Percentiles rank a stretch among this genome's conserved stretches.
Evolutionary conservation across 2,113 vertebrate species (phyloP).

Genomic region (Phrynosoma blainvillii): DNA sequence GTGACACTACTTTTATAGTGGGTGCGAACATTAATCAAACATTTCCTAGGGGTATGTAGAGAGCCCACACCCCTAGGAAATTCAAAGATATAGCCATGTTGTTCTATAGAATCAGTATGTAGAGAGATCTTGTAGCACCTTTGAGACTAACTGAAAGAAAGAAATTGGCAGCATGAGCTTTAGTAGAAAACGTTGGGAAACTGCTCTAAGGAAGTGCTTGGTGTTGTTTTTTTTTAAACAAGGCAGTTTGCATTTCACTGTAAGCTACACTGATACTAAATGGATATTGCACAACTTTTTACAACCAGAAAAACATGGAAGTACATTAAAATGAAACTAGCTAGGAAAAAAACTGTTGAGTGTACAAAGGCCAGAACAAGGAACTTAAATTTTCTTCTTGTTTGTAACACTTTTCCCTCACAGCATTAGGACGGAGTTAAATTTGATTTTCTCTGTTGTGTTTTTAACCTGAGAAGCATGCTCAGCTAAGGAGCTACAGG

Average conservation of each 20-base stretch:
- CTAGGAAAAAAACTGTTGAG: background rate
- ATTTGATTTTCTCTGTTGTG: background rate
- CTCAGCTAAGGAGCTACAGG: background rate
- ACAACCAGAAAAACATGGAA: background rate
- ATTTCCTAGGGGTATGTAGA: no score
- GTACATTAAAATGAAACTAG: background rate
- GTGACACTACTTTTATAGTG: no score
- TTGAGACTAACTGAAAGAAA: no score
- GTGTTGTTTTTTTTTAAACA: no score
- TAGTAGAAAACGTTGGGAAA: no score
- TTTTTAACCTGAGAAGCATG: background rate
- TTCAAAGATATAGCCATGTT: no score
- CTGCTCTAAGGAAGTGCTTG: no score
- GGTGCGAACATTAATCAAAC: no score
- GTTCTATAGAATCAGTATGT: no score
- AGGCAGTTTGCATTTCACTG: background rate
- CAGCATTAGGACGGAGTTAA: background rate
- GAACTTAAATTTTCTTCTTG: background rate
- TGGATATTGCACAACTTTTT: background rate
- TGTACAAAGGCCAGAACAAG: background rate
- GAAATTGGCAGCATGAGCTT: no score
- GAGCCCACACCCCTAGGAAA: no score
- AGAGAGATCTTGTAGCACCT: no score
- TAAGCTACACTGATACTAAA: background rate
- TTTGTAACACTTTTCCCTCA: background rate